These are phyloP conservation scores for Spodoptera litura DNA, from an alignment of 1,140 invertebrate genomes.

Conservation along the genomic window DNA sequence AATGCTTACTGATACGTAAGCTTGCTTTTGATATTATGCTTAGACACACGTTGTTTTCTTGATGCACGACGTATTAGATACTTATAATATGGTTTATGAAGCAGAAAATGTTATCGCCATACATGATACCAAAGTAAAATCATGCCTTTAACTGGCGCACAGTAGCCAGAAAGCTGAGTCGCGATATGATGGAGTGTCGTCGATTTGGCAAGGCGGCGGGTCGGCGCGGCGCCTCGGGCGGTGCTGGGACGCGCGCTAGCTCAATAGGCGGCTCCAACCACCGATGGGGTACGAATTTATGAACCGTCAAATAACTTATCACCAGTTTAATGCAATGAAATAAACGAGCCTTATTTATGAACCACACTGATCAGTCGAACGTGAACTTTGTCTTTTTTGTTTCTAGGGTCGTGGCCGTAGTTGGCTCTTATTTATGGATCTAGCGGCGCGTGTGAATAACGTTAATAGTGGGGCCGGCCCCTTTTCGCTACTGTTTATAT, in stretches of 20 bases:
- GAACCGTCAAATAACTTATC: constrained; percentile 82
- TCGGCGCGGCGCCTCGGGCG: constrained; percentile 59
- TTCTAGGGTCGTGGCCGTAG: constrained; percentile 65
- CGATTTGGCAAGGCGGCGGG: constrained; percentile 72
- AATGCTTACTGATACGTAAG: constrained; percentile 7
- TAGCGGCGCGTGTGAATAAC: constrained; percentile 81
- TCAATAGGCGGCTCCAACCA: constrained; percentile 50
- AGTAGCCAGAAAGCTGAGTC: constrained; percentile 69
- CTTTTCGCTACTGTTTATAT: constrained; percentile 82
- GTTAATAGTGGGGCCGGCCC: constrained; percentile 79
- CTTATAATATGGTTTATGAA: constrained; percentile 65
- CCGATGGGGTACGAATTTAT: constrained; percentile 70
- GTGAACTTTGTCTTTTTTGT: constrained; percentile 73
- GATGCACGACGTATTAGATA: constrained; percentile 2
- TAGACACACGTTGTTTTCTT: constrained; percentile 2
- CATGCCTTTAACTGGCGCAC: constrained; percentile 62
- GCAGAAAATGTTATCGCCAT: constrained; percentile 75
- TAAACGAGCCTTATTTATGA: constrained; percentile 80
- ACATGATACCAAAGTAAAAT: constrained; percentile 65
- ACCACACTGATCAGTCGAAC: constrained; percentile 71
- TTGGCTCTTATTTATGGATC: constrained; percentile 80
- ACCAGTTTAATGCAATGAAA: constrained; percentile 83
- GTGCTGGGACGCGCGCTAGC: constrained; percentile 63
- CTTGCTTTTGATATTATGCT: constrained; percentile 11
- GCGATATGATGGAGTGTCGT: constrained; percentile 68